Base-by-base conservation (phyloP, 1,140 invertebrate species). In the Bombus waltoni region DNA sequence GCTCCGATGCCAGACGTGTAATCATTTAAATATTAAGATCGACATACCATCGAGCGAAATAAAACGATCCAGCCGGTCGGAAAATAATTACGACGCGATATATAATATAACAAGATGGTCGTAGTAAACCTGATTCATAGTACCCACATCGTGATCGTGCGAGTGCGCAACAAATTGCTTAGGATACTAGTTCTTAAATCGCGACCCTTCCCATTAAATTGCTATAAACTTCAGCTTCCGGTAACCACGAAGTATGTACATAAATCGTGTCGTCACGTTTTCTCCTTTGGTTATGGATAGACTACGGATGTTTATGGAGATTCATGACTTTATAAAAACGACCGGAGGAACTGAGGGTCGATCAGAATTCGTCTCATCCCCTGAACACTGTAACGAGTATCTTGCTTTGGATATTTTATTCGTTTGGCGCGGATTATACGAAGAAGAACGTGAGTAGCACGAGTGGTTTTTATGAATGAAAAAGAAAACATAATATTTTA, bases 171-270 rank as follows among this genome's bases (percentile, higher is more conserved):
- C 44, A 53, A 70, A 80, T 70, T 40, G 35, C 77, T 62, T 4
- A 2, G 22, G 35, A 40, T 62, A 28, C 68, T 11, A 59, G 68
- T 42, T 59, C 47, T 72, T 53, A 71, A 81, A 40, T 38, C 53
- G 42, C 40, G n/a, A 44, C 35, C 74, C 25, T 22, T 25, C 3
- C 62, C 35, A 32, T 5, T 44, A 42, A 83, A 83, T 57, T 38
- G 42, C 73, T 62, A 53, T 68, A 83, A 83, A 53, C 62, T 68
- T 68, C 35, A 28, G 32, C 44, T 57, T 83, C 73, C 73, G 57
- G 62, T 47, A 75, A 18, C 57, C 44, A 57, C 44, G 35, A 25
- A 18, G 32, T 9, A 9, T 25, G 10, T 25, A 18, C 70, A 25
- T 62, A 32, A 22, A 18, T 13, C 32, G 22, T 38, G 5, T 53